Percentiles rank a stretch among this genome's conserved stretches.
Evolutionary conservation across 2,113 vertebrate genomes (phyloP).

Genomic region (Romanogobio albipinnatus): DNA sequence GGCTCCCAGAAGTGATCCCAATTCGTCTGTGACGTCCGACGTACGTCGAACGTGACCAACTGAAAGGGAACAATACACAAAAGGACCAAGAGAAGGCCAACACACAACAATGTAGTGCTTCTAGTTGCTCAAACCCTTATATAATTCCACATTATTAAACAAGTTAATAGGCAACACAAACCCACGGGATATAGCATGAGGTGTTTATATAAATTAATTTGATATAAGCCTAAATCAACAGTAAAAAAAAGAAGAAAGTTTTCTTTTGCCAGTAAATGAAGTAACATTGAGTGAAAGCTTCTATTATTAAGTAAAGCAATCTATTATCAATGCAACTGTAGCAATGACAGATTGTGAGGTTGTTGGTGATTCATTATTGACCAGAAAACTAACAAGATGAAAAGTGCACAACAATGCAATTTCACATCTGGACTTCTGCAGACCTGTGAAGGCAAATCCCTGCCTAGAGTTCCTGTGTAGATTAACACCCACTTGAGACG

Average conservation of each 20-base stretch:
- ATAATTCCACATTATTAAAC: conserved; percentile 23
- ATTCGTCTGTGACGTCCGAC: too few species aligned
- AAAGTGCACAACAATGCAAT: conserved; percentile 72
- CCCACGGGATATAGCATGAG: not conserved
- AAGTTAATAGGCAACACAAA: conserved; percentile 15
- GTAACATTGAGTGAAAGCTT: conserved; percentile 45
- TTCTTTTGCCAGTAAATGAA: conserved; percentile 35
- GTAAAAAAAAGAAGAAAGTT: not conserved
- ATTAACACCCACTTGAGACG: conserved; percentile 79
- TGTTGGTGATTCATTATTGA: conserved; percentile 57
- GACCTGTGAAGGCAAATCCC: conserved; percentile 71
- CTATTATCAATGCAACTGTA: conserved; percentile 57
- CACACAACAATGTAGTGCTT: not conserved
- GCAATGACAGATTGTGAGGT: conserved; percentile 54
- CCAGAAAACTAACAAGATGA: conserved; percentile 59
- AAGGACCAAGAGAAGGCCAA: not conserved
- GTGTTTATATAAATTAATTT: not conserved
- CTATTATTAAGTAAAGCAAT: conserved; percentile 18
- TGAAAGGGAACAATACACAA: too few species aligned
- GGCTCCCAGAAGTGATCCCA: too few species aligned
- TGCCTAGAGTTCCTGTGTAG: conserved; percentile 74
- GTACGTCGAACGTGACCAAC: too few species aligned
- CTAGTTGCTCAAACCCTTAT: not conserved
- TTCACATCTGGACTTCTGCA: conserved; percentile 72
- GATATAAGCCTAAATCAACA: conserved; percentile 18